Evolutionary conservation across 2,888 invertebrate genomes (phyloP).

Genomic region (Drosophila maculinotata): DNA sequence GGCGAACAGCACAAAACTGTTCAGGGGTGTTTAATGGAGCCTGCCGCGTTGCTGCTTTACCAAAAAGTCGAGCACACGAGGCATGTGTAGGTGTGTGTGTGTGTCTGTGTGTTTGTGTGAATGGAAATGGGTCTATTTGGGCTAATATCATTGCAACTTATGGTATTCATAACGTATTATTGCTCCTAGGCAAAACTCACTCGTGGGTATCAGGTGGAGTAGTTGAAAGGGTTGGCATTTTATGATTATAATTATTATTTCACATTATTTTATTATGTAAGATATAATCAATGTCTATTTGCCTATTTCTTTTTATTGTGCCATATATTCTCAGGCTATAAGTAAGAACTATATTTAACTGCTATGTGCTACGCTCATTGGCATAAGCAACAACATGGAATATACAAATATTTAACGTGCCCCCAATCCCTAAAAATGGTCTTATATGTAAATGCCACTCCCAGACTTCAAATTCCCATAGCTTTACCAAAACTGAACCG

Average conservation of each 20-base stretch:
- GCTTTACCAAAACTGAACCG: too few relatives aligned
- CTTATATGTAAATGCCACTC: too few relatives aligned
- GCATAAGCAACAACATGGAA: too few relatives aligned
- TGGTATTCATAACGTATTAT: slow-evolving; percentile 73
- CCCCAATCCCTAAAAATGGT: too few relatives aligned
- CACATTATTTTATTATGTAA: too few relatives aligned
- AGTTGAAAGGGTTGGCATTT: slow-evolving; percentile 7
- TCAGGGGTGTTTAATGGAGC: slow-evolving; percentile 71
- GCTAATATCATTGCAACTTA: slow-evolving; percentile 76
- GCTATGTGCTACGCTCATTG: too few relatives aligned
- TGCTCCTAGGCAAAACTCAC: slow-evolving; percentile 36
- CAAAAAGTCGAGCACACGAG: slow-evolving; percentile 53
- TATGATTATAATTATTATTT: slow-evolving; percentile 23
- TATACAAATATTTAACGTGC: too few relatives aligned
- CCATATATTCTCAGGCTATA: too few relatives aligned
- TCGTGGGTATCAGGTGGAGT: slow-evolving; percentile 1
- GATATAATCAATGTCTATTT: neutral
- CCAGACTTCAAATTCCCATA: too few relatives aligned
- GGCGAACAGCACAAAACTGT: slow-evolving; percentile 16
- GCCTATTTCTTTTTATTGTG: too few relatives aligned
- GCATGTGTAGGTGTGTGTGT: slow-evolving; percentile 1
- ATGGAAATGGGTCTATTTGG: slow-evolving; percentile 72
- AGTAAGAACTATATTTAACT: too few relatives aligned
- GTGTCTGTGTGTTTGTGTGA: slow-evolving; percentile 26
- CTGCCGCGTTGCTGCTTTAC: slow-evolving; percentile 54